Evolutionary conservation across 1,140 invertebrate genomes (phyloP), one percentile per base, ranked within the genome.

Genomic region (Magallana angulata): DNA sequence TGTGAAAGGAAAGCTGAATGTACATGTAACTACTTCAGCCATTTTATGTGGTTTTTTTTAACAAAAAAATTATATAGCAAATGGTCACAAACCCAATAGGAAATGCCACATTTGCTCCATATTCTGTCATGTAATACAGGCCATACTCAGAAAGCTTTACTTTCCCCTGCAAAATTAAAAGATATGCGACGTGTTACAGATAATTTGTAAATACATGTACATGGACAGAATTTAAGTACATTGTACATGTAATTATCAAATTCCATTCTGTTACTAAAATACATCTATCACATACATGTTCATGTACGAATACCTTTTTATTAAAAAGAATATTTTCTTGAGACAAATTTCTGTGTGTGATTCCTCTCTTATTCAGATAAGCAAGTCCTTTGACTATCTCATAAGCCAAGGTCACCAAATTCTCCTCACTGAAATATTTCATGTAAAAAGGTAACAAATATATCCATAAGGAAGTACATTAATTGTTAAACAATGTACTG

Each of bases 71-170:
- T 4, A 48, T 4, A 48, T 48, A 84, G 64, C 9, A 59, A 60
- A 60, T 36, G 57, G 1, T 30, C 12, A 71, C 95, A 95, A 96
- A 98, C 97, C 98, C 97, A 92, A 99, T 97, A 83, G 98, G 98
- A 96, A 99, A 99, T 14, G 97, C 96, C 8, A 99, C 98, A 94
- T 97, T 96, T 91, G 96, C 96, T 80, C 97, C 98, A 93, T 95
- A 95, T 92, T 97, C 97, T 30, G 98, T 99, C 97, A 99, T 98
- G 93, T 98, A 97, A 95, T 97, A 98, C 84, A 99, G 94, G 11
- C 98, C 98, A 96, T 98, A 99, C 95, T 98, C 98, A 91, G 97
- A 98, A 57, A 99, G 93, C 93, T 99, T 98, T 0, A 98, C 96
- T 92, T 96, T 96, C 36, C 92, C 93, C 94, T 95, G 81, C 82